phyloP scores from a whole-genome alignment of 2,888 invertebrate species.

The Rosalia funebris region DNA sequence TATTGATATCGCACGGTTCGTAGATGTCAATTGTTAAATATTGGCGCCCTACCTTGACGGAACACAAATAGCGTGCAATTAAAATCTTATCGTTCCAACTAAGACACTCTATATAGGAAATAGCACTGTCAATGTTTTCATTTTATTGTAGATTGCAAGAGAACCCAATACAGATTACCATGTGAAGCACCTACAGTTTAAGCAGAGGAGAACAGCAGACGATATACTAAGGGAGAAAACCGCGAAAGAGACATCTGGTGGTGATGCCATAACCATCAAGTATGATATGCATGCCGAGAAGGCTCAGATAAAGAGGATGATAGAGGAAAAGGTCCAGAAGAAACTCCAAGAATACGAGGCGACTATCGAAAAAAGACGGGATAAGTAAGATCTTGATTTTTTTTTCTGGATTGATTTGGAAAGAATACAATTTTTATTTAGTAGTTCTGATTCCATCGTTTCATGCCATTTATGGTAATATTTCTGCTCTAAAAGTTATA shows the following conservation, averaged over 20 bases:
- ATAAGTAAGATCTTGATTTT: constrained; percentile 56
- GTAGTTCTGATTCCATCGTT: too few species aligned
- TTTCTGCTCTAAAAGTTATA: too few species aligned
- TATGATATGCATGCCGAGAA: constrained; percentile 53
- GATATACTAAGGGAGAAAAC: constrained; percentile 19
- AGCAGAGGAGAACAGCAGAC: constrained; percentile 43
- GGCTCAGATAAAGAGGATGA: constrained; percentile 47
- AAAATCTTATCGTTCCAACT: too few species aligned
- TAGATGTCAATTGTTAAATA: too few species aligned
- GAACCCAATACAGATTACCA: constrained; percentile 53
- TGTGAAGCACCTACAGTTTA: constrained; percentile 49
- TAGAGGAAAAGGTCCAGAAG: constrained; percentile 53
- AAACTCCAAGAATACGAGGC: constrained; percentile 55
- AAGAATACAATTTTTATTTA: too few species aligned
- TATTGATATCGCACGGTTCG: too few species aligned
- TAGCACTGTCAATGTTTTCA: too few species aligned
- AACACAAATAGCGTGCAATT: too few species aligned
- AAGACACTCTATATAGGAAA: too few species aligned
- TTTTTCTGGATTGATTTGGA: too few species aligned
- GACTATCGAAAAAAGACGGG: constrained; percentile 60
- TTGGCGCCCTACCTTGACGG: too few species aligned
- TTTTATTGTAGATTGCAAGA: constrained; percentile 48
- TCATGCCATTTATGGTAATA: too few species aligned
- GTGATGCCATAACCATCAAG: constrained; percentile 32
- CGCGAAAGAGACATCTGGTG: constrained; percentile 29